Evolutionary conservation across 2,888 invertebrate genomes (phyloP).

Genomic region (Machimus atricapillus): DNA sequence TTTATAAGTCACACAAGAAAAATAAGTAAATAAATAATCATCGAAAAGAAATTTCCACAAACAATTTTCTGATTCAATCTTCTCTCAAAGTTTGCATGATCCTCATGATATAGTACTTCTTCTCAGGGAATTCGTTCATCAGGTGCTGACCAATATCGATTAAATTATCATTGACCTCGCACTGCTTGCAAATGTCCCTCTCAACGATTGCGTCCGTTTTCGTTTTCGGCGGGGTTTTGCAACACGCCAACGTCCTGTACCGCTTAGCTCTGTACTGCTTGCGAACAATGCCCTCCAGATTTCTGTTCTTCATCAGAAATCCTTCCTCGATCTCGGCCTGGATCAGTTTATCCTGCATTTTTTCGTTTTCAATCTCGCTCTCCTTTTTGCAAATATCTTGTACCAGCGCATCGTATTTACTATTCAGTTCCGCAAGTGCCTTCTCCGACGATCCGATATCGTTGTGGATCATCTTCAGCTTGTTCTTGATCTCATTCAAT

Average conservation of each 20-base stretch:
- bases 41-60: too few species aligned
- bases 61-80: neutral
- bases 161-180: conserved; percentile 67
- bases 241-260: conserved; percentile 65
- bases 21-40: too few species aligned
- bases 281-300: conserved; percentile 69
- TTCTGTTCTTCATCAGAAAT: conserved; percentile 57
- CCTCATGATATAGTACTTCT: conserved; percentile 61
- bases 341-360: conserved; percentile 53
- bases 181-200: conserved; percentile 68
- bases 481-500: conserved; percentile 67
- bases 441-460: conserved; percentile 54
- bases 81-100: conserved; percentile 65
- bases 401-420: conserved; percentile 52
- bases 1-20: too few species aligned
- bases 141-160: conserved; percentile 67
- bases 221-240: conserved; percentile 52
- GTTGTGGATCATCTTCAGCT: conserved; percentile 65
- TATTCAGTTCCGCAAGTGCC: conserved; percentile 51
- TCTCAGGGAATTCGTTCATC: conserved; percentile 69
- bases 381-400: conserved; percentile 52
- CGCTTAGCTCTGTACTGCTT: conserved; percentile 74
- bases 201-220: conserved; percentile 62
- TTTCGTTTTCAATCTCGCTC: conserved; percentile 53
- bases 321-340: conserved; percentile 61